Percentiles rank a stretch among this genome's conserved stretches.
phyloP scores from a whole-genome alignment of 2,113 vertebrate species.

The Gobio gobio region DNA sequence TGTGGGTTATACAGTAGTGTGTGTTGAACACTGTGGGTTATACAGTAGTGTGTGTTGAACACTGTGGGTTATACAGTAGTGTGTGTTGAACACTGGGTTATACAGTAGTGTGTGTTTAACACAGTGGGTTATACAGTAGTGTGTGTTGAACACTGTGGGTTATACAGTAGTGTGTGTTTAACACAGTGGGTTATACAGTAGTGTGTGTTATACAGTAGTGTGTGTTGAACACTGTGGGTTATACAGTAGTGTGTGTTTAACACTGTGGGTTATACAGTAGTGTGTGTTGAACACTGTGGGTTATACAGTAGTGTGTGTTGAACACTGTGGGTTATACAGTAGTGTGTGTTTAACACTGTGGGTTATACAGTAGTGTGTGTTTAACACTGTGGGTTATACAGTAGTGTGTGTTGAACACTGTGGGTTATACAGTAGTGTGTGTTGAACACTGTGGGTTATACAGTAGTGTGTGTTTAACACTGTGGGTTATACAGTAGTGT shows the following conservation, averaged over 20 bases:
- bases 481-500: neutral
- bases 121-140: neutral
- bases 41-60: neutral
- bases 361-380: neutral
- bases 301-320: neutral
- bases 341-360: neutral
- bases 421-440: neutral
- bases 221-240: neutral
- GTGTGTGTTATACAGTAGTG: too few species aligned
- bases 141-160: neutral
- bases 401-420: neutral
- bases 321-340: neutral
- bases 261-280: neutral
- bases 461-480: neutral
- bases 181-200: neutral
- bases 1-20: neutral
- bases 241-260: neutral
- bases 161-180: neutral
- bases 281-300: neutral
- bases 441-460: neutral
- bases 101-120: neutral
- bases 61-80: neutral
- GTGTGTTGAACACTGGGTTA: too few species aligned
- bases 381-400: neutral
- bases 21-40: neutral